phyloP scores from a whole-genome alignment of 2,113 vertebrate species.

The Pongo pygmaeus region DNA sequence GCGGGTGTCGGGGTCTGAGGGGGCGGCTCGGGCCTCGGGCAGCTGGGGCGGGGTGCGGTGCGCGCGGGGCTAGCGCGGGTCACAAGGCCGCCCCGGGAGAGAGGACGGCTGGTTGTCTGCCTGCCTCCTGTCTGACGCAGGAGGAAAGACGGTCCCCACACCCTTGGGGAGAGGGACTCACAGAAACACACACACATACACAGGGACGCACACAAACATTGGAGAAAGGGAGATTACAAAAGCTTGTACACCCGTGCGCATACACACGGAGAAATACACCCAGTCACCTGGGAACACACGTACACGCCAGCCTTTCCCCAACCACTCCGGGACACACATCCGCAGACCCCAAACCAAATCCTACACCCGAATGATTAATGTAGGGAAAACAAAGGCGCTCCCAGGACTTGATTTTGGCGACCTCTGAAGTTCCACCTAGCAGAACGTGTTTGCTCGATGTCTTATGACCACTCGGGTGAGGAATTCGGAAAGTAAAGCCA shows the following conservation, averaged over 20 bases:
- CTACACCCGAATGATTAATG: background rate
- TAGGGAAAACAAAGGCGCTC: background rate
- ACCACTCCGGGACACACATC: background rate
- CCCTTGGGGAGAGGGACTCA: background rate
- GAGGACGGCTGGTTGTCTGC: background rate
- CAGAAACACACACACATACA: background rate
- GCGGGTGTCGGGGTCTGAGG: background rate
- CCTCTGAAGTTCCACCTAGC: background rate
- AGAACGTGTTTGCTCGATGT: background rate
- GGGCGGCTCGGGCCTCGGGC: background rate
- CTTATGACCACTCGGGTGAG: background rate
- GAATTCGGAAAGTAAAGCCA: background rate
- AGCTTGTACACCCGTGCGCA: no score
- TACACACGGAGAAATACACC: background rate
- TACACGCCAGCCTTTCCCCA: background rate
- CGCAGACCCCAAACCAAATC: background rate
- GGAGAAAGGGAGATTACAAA: background rate
- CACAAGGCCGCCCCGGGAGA: accelerated
- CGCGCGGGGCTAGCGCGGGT: background rate
- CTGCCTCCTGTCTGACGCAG: background rate
- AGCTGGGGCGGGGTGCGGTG: background rate
- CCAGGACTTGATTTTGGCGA: background rate
- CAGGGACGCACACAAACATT: background rate
- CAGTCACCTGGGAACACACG: background rate
- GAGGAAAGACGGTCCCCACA: slow-evolving; percentile 17